Evolutionary conservation across 2,113 vertebrate genomes (phyloP), one percentile per base, ranked within the genome.

Genomic region (Indri indri): DNA sequence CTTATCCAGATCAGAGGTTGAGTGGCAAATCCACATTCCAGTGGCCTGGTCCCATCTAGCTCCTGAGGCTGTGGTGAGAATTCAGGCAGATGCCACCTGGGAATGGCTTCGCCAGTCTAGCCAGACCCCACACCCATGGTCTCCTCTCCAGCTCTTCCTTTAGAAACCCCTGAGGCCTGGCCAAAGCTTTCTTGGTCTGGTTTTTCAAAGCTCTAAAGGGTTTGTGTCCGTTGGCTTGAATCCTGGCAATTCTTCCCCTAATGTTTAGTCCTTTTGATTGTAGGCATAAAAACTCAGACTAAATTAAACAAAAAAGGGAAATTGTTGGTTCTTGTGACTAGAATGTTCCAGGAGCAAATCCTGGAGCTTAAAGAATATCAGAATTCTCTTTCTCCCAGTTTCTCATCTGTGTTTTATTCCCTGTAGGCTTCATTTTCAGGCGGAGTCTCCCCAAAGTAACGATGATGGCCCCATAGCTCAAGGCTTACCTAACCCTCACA

Each of bases 231-330:
- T 74, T 77, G 89, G 93, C 96, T 66, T 63, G 77, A 32, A 47
- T 96, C 86, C 63, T 42, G n/a, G 94, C 79, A 71, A 71, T 74
- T 89, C 92, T 96, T 95, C 93, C 93, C 94, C n/a, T 89, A 63
- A 93, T 25, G 45, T n/a, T 88, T 82, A 34, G 37, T 86, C 57
- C 89, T 85, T 77, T 59, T 30, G 61, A 74, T 59, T 68, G 37
- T n/a, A 86, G 79, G 59, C 87, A 80, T 83, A 86, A 94, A 93
- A 95, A 93, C 57, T 85, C 87, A 89, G 90, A 74, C 59, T 73
- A 54, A 22, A 92, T 91, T 94, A 88, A 91, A 95, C 81, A 88
- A 23, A 85, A 92, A 57, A 34, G 45, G 32, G 32, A 61, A 91
- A 88, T 79, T 61, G 74, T 5, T 77, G 57, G 42, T 91, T 93